Conservation (phyloP, 2,888 invertebrate genomes). For the Dryocosmus kuriphilus region DNA sequence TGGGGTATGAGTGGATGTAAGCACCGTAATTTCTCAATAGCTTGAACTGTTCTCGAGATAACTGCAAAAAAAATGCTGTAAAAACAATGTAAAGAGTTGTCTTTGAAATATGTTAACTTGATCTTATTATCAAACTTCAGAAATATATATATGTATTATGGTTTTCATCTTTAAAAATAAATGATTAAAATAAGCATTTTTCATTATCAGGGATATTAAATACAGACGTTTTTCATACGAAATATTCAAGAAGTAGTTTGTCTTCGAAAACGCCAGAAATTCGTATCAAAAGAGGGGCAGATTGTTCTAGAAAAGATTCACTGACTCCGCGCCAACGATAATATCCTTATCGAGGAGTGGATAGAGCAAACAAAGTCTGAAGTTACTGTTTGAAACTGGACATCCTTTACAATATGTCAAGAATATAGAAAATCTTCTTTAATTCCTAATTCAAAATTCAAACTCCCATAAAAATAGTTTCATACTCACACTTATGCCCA, state of each 20-base stretch:
- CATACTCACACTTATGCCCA: too few species aligned
- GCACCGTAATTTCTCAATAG: too few species aligned
- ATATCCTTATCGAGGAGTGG: constrained; percentile 66
- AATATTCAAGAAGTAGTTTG: constrained; percentile 20
- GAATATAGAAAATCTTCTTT: constrained; percentile 49
- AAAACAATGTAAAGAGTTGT: too few species aligned
- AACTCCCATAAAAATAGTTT: neutral
- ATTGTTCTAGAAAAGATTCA: constrained; percentile 56
- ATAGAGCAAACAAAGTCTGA: constrained; percentile 69
- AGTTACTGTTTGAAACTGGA: constrained; percentile 46
- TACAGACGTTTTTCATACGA: neutral
- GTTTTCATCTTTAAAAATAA: too few species aligned
- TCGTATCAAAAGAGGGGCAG: constrained; percentile 46
- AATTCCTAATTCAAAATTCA: neutral
- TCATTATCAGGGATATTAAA: neutral
- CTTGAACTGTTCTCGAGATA: too few species aligned
- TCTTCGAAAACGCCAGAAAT: constrained; percentile 24
- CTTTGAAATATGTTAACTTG: too few species aligned
- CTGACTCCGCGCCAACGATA: constrained; percentile 67
- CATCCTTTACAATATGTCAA: constrained; percentile 61
- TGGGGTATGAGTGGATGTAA: too few species aligned
- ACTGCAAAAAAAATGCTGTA: too few species aligned
- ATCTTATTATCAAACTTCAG: too few species aligned
- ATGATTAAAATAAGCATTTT: too few species aligned
- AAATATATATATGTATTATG: too few species aligned